These are phyloP conservation scores for Catharus minimus DNA, from an alignment of 2,113 vertebrate species.

Conservation along the genomic window DNA sequence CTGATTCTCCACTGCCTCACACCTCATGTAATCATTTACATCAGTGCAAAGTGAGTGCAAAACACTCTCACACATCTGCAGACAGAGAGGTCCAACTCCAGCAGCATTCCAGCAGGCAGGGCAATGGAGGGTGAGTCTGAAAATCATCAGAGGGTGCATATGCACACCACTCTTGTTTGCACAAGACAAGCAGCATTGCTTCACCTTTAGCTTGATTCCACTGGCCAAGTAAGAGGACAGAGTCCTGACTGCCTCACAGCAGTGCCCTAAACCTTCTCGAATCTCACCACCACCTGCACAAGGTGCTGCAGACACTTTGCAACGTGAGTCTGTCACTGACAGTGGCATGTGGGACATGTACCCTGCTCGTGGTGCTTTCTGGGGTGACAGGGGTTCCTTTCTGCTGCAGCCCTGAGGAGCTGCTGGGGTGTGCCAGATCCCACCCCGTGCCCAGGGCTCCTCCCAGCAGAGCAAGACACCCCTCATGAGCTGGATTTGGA, in stretches of 20 bases:
- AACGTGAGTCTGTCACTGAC: accelerated
- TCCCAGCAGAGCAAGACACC: not conserved
- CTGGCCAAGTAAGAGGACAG: not conserved
- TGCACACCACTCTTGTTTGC: not conserved
- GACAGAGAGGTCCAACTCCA: not conserved
- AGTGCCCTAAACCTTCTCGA: not conserved
- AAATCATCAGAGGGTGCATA: not conserved
- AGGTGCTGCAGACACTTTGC: not conserved
- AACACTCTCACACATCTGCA: not conserved
- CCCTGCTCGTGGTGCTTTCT: not conserved
- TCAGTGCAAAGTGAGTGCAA: not conserved
- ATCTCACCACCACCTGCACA: not conserved
- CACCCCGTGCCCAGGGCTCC: not conserved
- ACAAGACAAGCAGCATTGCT: not conserved
- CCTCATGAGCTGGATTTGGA: not conserved
- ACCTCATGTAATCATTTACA: not conserved
- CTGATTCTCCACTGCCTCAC: not conserved
- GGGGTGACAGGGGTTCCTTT: not conserved
- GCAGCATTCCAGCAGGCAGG: not conserved
- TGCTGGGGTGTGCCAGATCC: not conserved
- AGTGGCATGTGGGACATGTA: accelerated
- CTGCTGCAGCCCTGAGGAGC: not conserved
- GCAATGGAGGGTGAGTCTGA: not conserved
- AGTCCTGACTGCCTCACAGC: not conserved
- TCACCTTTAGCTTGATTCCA: not conserved